Base-by-base conservation (phyloP, 2,888 invertebrate species). In the Piscicola geometra region DNA sequence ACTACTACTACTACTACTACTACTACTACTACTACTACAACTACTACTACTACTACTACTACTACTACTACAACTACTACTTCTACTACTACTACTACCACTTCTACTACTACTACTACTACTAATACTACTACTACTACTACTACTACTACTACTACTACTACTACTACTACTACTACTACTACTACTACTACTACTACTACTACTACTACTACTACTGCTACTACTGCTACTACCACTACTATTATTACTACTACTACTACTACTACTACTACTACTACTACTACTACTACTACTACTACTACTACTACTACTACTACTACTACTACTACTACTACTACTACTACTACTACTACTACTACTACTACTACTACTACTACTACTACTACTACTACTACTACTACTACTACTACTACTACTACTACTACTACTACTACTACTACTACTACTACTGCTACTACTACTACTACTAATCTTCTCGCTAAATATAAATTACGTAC, bases 161-260 rank as follows among this genome's bases (percentile, higher is more conserved):
- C 67, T 66, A 66, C 67, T 66, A 66, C 67, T 66, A 66, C 67
- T 66, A 66, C 67, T 66, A 66, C 67, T 66, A 66, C 67, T 66
- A 66, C 67, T 66, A 66, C 67, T 66, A 66, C 67, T 66, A 66
- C 67, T 66, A 66, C 67, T 66, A 66, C 67, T 66, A 66, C 67
- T 66, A 66, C 67, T 66, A 66, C 25, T 66, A 66, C 67, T 66
- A 66, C 67, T 66, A 66, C 67, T 66, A 66, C 67, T 66, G 25
- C 67, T 66, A 66, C 67, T 66, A 66, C 67, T 66, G 25, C 67
- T 25, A 66, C 67, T 28, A 66, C 25, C 25, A 66, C 67, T 66
- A 66, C 67, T 66, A 66, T 25, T 66, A 66, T 25, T 66, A 66
- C 67, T 52, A 52, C 67, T 66, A 66, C 67, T 66, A 66, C 67